Evolutionary conservation across 2,113 vertebrate genomes (phyloP).

Genomic region (Xiphias gladius): DNA sequence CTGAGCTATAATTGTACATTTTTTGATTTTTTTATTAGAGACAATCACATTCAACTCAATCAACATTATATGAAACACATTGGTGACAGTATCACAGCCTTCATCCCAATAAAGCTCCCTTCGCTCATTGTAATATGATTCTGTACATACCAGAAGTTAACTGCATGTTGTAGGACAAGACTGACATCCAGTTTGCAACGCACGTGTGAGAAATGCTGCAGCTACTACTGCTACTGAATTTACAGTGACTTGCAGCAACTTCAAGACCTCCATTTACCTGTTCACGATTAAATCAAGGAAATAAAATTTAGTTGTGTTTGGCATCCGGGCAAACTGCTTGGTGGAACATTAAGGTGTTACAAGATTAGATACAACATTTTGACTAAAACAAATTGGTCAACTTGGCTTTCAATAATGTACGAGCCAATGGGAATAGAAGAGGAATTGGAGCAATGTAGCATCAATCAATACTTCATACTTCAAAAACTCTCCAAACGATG

Average conservation of each 20-base stretch:
- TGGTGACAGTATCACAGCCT: background rate
- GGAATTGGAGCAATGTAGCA: constrained; percentile 1
- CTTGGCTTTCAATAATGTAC: constrained; percentile 35
- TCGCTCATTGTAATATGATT: constrained; percentile 5
- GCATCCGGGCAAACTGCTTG: constrained; percentile 23
- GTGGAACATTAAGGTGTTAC: constrained; percentile 20
- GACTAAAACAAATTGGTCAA: constrained; percentile 20
- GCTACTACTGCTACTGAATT: background rate
- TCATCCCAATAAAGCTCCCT: constrained; percentile 9
- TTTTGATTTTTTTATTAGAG: background rate
- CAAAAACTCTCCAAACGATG: background rate
- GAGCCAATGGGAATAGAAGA: constrained; percentile 9
- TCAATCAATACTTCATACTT: constrained; percentile 15
- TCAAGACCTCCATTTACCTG: constrained; percentile 9
- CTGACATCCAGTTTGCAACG: constrained; percentile 4
- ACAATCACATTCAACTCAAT: constrained; percentile 6
- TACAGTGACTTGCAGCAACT: constrained; percentile 3
- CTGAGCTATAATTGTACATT: background rate
- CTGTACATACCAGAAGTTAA: constrained; percentile 2
- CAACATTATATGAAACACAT: constrained; percentile 2
- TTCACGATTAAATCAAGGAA: constrained; percentile 2
- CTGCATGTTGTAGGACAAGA: constrained; percentile 7
- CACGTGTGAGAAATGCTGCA: background rate
- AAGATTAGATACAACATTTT: constrained; percentile 23
- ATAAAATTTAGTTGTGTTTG: constrained; percentile 16